A percentile compares a stretch with the other conserved stretches of the same genome.
Evolutionary conservation across 2,888 invertebrate species (phyloP).

Genomic region (Arrhopalites spinosus): DNA sequence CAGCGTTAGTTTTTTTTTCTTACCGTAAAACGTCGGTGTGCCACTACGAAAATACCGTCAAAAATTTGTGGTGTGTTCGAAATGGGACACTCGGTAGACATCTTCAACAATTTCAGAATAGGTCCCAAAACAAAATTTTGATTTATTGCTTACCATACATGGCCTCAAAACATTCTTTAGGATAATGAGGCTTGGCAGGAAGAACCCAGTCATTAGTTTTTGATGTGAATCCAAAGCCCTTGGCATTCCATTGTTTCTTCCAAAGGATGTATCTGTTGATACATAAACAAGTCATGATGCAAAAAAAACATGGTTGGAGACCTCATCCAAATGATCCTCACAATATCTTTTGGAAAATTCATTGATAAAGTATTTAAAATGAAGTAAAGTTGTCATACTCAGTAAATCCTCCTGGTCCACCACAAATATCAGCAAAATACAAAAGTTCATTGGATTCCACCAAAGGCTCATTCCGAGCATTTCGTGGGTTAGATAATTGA

Average conservation of each 20-base stretch:
- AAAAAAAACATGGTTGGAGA: neutral
- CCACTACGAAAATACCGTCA: too few relatives aligned
- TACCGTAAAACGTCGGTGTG: neutral
- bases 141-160: conserved; percentile 72
- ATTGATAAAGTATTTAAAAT: neutral
- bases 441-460: conserved; percentile 62
- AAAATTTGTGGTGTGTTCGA: too few relatives aligned
- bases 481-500: conserved; percentile 82
- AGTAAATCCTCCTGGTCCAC: conserved; percentile 94
- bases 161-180: conserved; percentile 86
- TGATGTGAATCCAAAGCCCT: conserved; percentile 95
- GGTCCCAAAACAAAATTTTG: neutral
- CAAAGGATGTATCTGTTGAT: conserved; percentile 72
- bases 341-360: neutral
- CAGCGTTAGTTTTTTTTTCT: too few relatives aligned
- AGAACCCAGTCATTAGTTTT: conserved; percentile 79
- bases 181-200: conserved; percentile 69
- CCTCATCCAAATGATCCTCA: neutral
- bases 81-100: too few relatives aligned
- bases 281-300: neutral
- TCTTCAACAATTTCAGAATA: too few relatives aligned
- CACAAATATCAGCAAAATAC: conserved; percentile 97
- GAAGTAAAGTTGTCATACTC: conserved; percentile 66
- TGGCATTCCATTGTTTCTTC: conserved; percentile 66
- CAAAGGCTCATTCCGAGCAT: conserved; percentile 61